Base-by-base conservation (phyloP, 2,888 invertebrate species). In the Hypomecis atomaria region DNA sequence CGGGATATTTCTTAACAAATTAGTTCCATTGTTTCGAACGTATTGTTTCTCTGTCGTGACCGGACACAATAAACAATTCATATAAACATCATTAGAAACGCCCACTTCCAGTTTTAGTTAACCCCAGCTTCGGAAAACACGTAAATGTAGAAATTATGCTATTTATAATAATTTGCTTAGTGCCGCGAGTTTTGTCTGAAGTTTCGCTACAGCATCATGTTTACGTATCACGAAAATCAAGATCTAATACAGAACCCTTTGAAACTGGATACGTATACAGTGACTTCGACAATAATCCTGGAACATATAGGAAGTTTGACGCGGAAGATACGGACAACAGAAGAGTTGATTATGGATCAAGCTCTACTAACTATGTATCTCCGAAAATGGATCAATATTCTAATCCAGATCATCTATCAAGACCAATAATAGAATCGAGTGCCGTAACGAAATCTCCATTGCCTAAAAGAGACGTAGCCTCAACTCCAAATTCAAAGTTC, bases 1-100 rank as follows among this genome's bases (percentile, higher is more conserved):
- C 65, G 79, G 87, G 85, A 86, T 81, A 88, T 89, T 82, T 88
- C 84, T 77, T 80, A 88, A 56, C 23, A 56, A 38, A 89, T 71
- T 70, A 71, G 69, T 67, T 45, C 84, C 75, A 90, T 90, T 90
- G 89, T 90, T 70, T 13, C 38, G 49, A 60, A 37, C 83, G 85
- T 87, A 89, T 86, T 87, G 80, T 56, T 47, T 40, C 71, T 71
- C 70, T 73, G 36, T 70, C 68, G 65, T 65, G 70, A 71, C 71
- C 65, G 73, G 78, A 77, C 78, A 83, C 77, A 75, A 82, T 82
- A 85, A 86, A 86, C 86, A 86, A 79, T 78, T 82, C 78, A 86
- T 89, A 90, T 84, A 90, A 85, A 82, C 84, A 82, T 73, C 72
- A 78, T 82, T 81, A 75, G 78, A 69, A 76, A 79, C 78, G 72